phyloP scores from a whole-genome alignment of 2,113 vertebrate species.

The Pseudorectes ferrugineus region DNA sequence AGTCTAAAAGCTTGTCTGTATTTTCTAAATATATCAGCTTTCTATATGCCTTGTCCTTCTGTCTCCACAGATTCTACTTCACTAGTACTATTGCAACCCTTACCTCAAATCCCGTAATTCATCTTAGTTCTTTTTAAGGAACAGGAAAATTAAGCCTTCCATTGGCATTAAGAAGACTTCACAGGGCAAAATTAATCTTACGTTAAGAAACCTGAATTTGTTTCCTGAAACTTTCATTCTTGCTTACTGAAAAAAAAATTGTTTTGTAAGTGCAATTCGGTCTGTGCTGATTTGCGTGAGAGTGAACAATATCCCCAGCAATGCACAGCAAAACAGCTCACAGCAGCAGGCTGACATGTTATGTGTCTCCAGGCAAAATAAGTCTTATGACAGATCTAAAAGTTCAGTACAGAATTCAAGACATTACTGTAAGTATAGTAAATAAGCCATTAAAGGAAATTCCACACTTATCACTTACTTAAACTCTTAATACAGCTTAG shows the following conservation, averaged over 20 bases:
- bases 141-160: not conserved
- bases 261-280: not conserved
- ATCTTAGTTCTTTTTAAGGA: not conserved
- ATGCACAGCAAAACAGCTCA: not conserved
- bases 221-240: not conserved
- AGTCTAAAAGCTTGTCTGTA: not conserved
- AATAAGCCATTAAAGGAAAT: slow-evolving; percentile 36
- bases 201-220: not conserved
- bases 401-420: slow-evolving; percentile 9
- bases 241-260: slow-evolving; percentile 20
- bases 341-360: not conserved
- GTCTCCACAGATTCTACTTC: not conserved
- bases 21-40: not conserved
- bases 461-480: slow-evolving; percentile 6
- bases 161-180: not conserved
- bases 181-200: not conserved
- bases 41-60: not conserved
- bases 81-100: not conserved
- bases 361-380: slow-evolving; percentile 15
- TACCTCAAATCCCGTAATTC: not conserved
- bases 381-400: slow-evolving; percentile 34
- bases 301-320: not conserved
- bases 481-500: not conserved
- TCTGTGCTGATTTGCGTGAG: not conserved
- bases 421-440: not conserved